Base-by-base conservation (phyloP, 2,888 invertebrate species). In the Caenorhabditis sulstoni region DNA sequence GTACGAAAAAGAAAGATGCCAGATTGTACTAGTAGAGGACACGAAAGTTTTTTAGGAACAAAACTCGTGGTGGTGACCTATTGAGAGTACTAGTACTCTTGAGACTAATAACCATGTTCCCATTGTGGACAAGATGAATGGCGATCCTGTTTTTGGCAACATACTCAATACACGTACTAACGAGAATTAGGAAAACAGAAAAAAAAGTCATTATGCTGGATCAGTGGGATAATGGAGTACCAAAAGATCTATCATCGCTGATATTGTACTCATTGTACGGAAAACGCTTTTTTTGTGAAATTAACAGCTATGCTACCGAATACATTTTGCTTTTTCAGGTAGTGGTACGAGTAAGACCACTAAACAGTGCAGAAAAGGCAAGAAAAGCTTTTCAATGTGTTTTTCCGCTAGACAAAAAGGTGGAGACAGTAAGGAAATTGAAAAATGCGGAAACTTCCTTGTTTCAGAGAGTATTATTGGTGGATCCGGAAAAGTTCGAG, bases 261-360 rank as follows among this genome's bases (percentile, higher is more conserved):
- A 57, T 57, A 14, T 58, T 58, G 14, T 58, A 39, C 39, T 16
- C 35, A 16, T 18, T 47, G 29, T 58, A 20, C 14, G 41, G 0
- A 44, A 53, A 53, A 41, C 41, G 14, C 12, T 5, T 29, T 29
- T 41, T 1, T 0, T 9, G 14, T 18, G 18, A 35, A 47, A 16
- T 7, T 49, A 18, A 49, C 11, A n/a, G n/a, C n/a, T n/a, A n/a
- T n/a, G n/a, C n/a, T n/a, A n/a, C n/a, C n/a, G n/a, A 11, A n/a
- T 11, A 20, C 16, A 45, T 16, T 8, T 22, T 12, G 41, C n/a
- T n/a, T 29, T 70, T 89, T 70, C 85, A 94, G 95, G 96, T 97
- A 79, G 95, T 95, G 57, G 94, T 97, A 67, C 94, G 97, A 87
- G 94, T 97, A 81, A 93, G 96, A 75, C 97, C 97, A 8, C 92